Conservation (phyloP, 2,888 invertebrate species). For the Zele albiditarsus region DNA sequence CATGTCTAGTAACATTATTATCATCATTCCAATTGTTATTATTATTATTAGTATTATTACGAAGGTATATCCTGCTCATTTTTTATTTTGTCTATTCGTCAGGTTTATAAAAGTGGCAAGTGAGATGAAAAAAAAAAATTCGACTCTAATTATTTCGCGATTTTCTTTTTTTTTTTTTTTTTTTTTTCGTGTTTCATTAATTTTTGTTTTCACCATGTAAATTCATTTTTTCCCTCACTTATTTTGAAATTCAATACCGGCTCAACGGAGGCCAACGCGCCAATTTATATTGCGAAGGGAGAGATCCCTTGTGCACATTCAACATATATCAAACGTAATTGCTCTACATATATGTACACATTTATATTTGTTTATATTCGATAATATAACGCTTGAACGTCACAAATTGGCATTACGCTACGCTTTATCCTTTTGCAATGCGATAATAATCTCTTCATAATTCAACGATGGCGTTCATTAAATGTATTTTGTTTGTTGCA, state of each 20-base stretch:
- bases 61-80: not conserved
- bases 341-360: not conserved
- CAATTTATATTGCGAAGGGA: too few species aligned
- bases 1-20: not conserved
- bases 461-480: not conserved
- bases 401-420: not conserved
- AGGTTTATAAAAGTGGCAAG: not conserved
- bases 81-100: too few species aligned
- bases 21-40: slow-evolving; percentile 24
- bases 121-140: not conserved
- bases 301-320: too few species aligned
- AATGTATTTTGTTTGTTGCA: not conserved
- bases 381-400: not conserved
- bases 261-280: too few species aligned
- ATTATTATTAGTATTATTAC: too few species aligned
- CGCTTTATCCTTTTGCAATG: not conserved
- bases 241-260: too few species aligned
- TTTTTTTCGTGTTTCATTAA: not conserved
- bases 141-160: too few species aligned
- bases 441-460: not conserved
- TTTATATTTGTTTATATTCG: not conserved
- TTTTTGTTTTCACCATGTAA: not conserved
- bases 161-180: not conserved
- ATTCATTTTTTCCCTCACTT: not conserved
- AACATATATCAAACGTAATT: not conserved